Evolutionary conservation across 37 sponge, comb jelly and placozoan species (phyloP).

Genomic region (Agelas oroides): DNA sequence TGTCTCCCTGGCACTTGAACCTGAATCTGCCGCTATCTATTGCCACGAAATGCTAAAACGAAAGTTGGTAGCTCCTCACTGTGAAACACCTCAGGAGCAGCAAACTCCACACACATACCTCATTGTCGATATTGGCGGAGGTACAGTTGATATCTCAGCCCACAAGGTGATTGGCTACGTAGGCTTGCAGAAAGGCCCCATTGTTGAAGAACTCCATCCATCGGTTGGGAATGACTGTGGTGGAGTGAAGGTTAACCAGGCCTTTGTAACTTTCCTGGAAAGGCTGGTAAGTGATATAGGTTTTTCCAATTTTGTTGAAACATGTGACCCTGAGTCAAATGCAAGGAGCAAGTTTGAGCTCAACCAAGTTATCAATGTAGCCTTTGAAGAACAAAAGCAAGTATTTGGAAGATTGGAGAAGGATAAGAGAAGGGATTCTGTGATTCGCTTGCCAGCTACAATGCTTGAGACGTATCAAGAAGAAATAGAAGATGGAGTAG

Average conservation of each 20-base stretch:
- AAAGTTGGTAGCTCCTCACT: slow-evolving; percentile 12
- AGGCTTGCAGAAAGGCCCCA: background rate
- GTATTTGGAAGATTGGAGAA: slow-evolving; percentile 35
- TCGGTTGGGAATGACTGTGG: slow-evolving; percentile 63
- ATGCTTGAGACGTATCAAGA: slow-evolving; percentile 20
- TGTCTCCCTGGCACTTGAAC: slow-evolving; percentile 55
- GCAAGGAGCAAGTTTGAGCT: background rate
- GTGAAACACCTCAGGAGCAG: background rate
- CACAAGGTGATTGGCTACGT: slow-evolving; percentile 8
- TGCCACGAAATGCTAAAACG: slow-evolving; percentile 32
- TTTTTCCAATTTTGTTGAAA: slow-evolving; percentile 20
- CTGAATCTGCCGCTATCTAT: slow-evolving; percentile 58
- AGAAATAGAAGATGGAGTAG: background rate
- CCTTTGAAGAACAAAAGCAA: slow-evolving; percentile 53
- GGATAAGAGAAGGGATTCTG: slow-evolving; percentile 9
- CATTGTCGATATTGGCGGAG: slow-evolving; percentile 59
- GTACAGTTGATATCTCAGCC: slow-evolving; percentile 60
- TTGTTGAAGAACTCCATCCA: slow-evolving; percentile 33
- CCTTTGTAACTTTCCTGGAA: slow-evolving; percentile 27
- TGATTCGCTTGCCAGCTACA: background rate
- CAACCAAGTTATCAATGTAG: slow-evolving; percentile 6
- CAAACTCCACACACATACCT: slow-evolving; percentile 30
- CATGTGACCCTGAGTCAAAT: slow-evolving; percentile 9
- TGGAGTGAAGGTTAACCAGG: slow-evolving; percentile 43
- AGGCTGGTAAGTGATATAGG: slow-evolving; percentile 15